These are phyloP conservation scores for Percopsis transmontana DNA, from an alignment of 2,113 vertebrate species.

Conservation along the genomic window DNA sequence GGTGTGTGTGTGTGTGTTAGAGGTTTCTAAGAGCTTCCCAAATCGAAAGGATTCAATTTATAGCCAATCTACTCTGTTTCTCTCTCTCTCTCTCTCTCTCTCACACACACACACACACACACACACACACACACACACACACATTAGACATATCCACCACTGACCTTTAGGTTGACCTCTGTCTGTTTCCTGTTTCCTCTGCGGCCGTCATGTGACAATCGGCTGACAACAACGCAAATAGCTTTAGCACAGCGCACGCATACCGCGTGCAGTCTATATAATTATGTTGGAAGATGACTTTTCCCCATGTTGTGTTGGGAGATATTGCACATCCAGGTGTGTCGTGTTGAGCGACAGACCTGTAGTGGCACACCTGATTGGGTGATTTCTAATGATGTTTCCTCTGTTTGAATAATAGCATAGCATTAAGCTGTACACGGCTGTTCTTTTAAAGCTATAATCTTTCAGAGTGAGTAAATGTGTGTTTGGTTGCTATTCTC, in stretches of 20 bases:
- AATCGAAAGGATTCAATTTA: conserved; percentile 51
- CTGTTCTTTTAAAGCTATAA: too few relatives aligned
- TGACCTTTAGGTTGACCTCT: conserved; percentile 36
- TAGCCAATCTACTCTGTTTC: conserved; percentile 19
- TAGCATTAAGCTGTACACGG: too few relatives aligned
- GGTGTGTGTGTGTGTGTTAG: conserved; percentile 1
- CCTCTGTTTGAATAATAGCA: too few relatives aligned
- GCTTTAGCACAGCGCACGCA: background rate
- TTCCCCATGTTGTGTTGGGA: conserved; percentile 4
- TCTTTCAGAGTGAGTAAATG: too few relatives aligned
- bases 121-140: background rate
- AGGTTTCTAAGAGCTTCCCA: conserved; percentile 27
- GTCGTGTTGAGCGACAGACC: too few relatives aligned
- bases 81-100: conserved; percentile 1
- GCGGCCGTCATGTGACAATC: conserved; percentile 40
- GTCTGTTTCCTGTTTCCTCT: conserved; percentile 36
- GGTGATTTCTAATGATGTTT: too few relatives aligned
- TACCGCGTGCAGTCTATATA: background rate
- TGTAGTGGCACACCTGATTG: too few relatives aligned
- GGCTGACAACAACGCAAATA: conserved; percentile 10
- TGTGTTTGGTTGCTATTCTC: too few relatives aligned
- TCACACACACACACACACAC: background rate
- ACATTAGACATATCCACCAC: conserved; percentile 5
- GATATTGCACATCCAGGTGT: conserved; percentile 21
- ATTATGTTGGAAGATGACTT: conserved; percentile 1